Conservation (phyloP, 2,113 vertebrate genomes). For the Panthera leo region DNA sequence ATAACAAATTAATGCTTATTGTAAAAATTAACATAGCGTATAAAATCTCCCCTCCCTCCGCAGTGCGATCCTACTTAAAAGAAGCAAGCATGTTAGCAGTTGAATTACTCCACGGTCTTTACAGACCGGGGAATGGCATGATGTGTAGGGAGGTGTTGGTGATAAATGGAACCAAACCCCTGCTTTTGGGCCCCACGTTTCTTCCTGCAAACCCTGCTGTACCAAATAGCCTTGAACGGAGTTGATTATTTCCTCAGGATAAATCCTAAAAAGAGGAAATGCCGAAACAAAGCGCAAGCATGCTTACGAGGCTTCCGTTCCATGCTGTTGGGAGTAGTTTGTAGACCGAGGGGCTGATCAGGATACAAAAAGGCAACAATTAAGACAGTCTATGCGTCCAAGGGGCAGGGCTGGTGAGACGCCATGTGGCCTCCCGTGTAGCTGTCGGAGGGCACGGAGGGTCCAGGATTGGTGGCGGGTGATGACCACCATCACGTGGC, state of each 20-base stretch:
- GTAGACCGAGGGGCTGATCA: neutral
- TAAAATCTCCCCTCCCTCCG: neutral
- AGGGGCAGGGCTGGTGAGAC: neutral
- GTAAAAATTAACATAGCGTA: neutral
- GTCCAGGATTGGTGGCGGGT: fast-evolving
- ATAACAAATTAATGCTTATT: neutral
- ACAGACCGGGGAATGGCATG: fast-evolving
- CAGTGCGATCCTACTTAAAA: neutral
- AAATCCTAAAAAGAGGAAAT: neutral
- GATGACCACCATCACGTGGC: fast-evolving
- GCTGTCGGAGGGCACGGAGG: fast-evolving
- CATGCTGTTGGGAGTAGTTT: fast-evolving
- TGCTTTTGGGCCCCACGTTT: neutral
- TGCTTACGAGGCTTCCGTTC: neutral
- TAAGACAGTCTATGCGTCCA: fast-evolving
- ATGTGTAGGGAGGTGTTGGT: fast-evolving
- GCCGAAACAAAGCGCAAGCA: fast-evolving
- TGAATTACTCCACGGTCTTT: neutral
- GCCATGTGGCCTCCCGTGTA: fast-evolving
- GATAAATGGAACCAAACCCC: neutral
- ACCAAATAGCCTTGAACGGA: neutral
- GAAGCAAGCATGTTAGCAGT: neutral
- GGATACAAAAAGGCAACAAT: fast-evolving
- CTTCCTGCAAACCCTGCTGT: neutral
- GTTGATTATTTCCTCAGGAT: fast-evolving